These are phyloP conservation scores for Lasiurus cinereus DNA, from an alignment of 2,113 vertebrate species.

Conservation along the genomic window DNA sequence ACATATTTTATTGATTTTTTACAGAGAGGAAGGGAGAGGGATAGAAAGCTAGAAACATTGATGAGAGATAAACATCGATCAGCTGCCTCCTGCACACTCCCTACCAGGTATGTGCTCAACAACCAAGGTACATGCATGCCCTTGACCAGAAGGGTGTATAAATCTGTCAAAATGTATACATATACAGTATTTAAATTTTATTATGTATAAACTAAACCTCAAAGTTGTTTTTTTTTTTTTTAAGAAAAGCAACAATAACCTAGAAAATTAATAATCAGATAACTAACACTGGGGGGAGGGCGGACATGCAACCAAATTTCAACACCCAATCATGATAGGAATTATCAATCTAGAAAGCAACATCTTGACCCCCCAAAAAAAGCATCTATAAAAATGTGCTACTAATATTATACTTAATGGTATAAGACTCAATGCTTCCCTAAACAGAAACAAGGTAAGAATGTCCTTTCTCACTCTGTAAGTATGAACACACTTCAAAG, in stretches of 20 bases:
- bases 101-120: too few relatives aligned
- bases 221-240: background rate
- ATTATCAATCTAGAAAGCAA: conserved; percentile 36
- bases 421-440: conserved; percentile 15
- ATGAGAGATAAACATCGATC: too few relatives aligned
- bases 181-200: conserved; percentile 9
- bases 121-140: too few relatives aligned
- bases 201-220: background rate
- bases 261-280: conserved; percentile 48
- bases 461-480: background rate
- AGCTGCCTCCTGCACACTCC: too few relatives aligned
- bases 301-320: conserved; percentile 13
- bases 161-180: conserved; percentile 22
- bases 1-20: too few relatives aligned
- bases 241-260: background rate
- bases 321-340: conserved; percentile 2
- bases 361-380: background rate
- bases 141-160: too few relatives aligned
- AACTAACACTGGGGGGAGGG: background rate
- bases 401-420: background rate
- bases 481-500: background rate
- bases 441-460: conserved; percentile 7
- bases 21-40: too few relatives aligned
- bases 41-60: too few relatives aligned
- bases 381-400: background rate